Percentiles rank a stretch among this genome's conserved stretches.
Evolutionary conservation across 1,140 invertebrate species (phyloP).

Genomic region (Achatina immaculata): DNA sequence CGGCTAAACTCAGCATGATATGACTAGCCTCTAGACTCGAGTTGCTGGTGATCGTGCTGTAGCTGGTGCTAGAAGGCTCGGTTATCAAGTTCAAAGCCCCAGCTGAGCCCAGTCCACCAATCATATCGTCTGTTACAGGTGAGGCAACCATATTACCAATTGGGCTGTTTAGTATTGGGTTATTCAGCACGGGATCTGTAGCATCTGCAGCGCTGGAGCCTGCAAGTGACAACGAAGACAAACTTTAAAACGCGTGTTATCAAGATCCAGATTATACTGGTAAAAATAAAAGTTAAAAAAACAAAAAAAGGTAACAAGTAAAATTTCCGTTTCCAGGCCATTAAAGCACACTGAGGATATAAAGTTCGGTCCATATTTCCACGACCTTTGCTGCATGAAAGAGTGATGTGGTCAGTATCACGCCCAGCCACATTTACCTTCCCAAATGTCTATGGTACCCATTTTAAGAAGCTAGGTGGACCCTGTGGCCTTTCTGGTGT

Average conservation of each 20-base stretch:
- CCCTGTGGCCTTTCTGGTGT: too few relatives aligned
- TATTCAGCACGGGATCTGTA: conserved; percentile 22
- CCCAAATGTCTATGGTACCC: too few relatives aligned
- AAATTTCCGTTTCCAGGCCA: too few relatives aligned
- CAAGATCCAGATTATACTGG: background rate
- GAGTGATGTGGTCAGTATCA: too few relatives aligned
- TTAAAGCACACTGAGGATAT: too few relatives aligned
- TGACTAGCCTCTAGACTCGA: conserved; percentile 32
- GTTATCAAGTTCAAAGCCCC: conserved; percentile 23
- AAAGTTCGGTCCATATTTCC: too few relatives aligned
- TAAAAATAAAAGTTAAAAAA: conserved; percentile 7
- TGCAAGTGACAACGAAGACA: background rate
- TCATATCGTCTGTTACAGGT: conserved; percentile 29
- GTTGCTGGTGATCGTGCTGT: background rate
- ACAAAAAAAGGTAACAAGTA: background rate
- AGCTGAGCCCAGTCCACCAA: background rate
- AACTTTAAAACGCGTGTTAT: background rate
- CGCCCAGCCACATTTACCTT: too few relatives aligned
- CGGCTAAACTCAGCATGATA: conserved; percentile 32
- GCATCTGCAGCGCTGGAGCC: conserved; percentile 21
- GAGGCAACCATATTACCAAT: conserved; percentile 26
- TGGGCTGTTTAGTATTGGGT: conserved; percentile 26
- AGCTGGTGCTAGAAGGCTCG: background rate
- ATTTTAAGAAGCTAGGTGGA: too few relatives aligned
- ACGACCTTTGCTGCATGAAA: too few relatives aligned